Base-by-base conservation (phyloP, 2,797 vertebrate genomes). In the Fundulus diaphanus region DNA sequence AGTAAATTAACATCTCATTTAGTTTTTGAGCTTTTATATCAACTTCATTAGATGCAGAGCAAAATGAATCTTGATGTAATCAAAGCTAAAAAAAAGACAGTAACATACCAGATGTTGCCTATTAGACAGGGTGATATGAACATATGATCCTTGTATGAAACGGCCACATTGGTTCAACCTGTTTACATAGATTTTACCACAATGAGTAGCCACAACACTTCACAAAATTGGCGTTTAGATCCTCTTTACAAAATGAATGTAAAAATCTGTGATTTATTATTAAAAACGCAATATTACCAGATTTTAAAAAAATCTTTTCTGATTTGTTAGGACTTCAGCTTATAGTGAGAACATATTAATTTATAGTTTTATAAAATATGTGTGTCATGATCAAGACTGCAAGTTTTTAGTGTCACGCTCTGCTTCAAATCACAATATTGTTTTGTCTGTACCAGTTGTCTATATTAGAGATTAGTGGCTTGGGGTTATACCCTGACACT, bases 11-110 rank as follows among this genome's bases (percentile, higher is more conserved):
- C 37, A 66, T 66, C 63, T 66, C 63, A 66, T 66, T 56, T 56
- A 1, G 5, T 44, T 72, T 72, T 72, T 46, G n/a, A 54, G 63
- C n/a, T 42, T 27, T 37, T 66, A 66, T 66, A 66, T 66, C 63
- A 42, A n/a, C 59, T 63, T 63, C 35, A 66, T 66, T 66, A 66
- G 63, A 66, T 6, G n/a, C 29, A 69, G 31, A 35, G 16, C 42
- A 69, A 69, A 69, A 69, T 52, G 37, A 42, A 66, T 66, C 61
- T 42, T 22, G 61, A 65, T 42, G 5, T 40, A 52, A 49, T 24
- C 48, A 69, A 48, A 52, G 46, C 48, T 13, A 20, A n/a, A 48
- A 69, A n/a, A 69, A 35, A n/a, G n/a, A 31, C 46, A 51, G 63
- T 22, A 33, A 49, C 11, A 5, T 69, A 51, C 20, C 22, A 33